These are phyloP conservation scores for Venturia canescens DNA, from an alignment of 1,140 invertebrate genomes.

Conservation along the genomic window DNA sequence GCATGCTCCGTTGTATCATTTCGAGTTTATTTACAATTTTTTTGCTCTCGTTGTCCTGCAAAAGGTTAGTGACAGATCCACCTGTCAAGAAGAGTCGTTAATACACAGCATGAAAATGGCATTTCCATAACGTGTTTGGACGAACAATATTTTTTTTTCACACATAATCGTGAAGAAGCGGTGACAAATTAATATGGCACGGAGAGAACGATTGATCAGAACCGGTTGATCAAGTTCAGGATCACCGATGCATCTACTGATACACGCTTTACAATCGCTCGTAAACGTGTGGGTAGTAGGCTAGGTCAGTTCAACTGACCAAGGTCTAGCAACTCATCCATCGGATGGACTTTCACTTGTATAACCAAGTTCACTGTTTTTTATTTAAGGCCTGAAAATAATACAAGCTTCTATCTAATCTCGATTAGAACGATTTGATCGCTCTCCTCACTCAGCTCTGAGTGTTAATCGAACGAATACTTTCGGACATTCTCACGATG, in stretches of 20 bases:
- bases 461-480: slow-evolving; percentile 9
- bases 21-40: too few species aligned
- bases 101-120: too few species aligned
- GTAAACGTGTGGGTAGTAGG: slow-evolving; percentile 7
- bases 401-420: neutral
- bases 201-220: slow-evolving; percentile 36
- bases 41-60: too few species aligned
- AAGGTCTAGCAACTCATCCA: slow-evolving; percentile 33
- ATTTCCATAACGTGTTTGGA: neutral
- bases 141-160: slow-evolving; percentile 14
- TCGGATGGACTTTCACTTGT: slow-evolving; percentile 22
- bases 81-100: too few species aligned
- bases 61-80: too few species aligned
- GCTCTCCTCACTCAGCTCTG: neutral
- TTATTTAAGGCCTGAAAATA: neutral
- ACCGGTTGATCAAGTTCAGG: slow-evolving; percentile 42
- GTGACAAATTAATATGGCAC: slow-evolving; percentile 30
- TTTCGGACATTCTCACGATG: slow-evolving; percentile 38
- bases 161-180: neutral
- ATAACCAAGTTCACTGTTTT: neutral
- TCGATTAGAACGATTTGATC: neutral
- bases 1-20: too few species aligned
- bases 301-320: slow-evolving; percentile 36
- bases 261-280: neutral
- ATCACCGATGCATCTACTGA: slow-evolving; percentile 30